Percentiles rank a stretch among this genome's conserved stretches.
Evolutionary conservation across 2,888 invertebrate species (phyloP).

Genomic region (Mechanitis messenoides): DNA sequence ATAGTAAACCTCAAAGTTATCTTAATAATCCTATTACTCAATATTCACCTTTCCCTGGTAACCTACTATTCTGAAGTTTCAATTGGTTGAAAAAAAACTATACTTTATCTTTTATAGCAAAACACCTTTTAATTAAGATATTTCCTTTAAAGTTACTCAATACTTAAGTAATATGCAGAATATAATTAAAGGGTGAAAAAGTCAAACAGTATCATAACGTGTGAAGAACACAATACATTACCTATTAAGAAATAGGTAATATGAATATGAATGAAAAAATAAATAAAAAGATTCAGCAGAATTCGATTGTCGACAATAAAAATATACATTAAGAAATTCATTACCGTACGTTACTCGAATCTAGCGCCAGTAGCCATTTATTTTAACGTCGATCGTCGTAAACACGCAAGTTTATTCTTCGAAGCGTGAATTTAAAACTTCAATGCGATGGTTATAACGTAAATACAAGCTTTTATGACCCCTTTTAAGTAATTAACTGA

Average conservation of each 20-base stretch:
- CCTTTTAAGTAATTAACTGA: slow-evolving; percentile 11
- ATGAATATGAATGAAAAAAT: neutral
- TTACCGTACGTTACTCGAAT: slow-evolving; percentile 2
- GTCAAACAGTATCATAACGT: no score
- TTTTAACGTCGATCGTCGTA: slow-evolving; percentile 4
- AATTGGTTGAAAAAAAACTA: no score
- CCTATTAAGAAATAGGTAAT: neutral
- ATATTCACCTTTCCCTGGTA: no score
- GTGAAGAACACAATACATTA: no score
- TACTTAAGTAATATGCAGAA: no score
- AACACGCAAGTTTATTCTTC: slow-evolving; percentile 17
- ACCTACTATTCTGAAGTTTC: no score
- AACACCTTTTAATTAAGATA: no score
- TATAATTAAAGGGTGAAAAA: no score
- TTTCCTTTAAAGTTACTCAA: no score
- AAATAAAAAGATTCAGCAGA: neutral
- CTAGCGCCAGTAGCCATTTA: neutral
- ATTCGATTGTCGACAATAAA: neutral
- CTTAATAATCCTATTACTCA: no score
- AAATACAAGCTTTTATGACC: slow-evolving; percentile 10
- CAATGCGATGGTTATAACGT: slow-evolving; percentile 12
- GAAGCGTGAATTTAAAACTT: slow-evolving; percentile 25
- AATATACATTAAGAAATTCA: slow-evolving; percentile 2
- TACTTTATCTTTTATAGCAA: no score
- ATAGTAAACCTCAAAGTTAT: no score